Evolutionary conservation across 1,140 invertebrate genomes (phyloP), one percentile per base, ranked within the genome.

Genomic region (Galleria mellonella): DNA sequence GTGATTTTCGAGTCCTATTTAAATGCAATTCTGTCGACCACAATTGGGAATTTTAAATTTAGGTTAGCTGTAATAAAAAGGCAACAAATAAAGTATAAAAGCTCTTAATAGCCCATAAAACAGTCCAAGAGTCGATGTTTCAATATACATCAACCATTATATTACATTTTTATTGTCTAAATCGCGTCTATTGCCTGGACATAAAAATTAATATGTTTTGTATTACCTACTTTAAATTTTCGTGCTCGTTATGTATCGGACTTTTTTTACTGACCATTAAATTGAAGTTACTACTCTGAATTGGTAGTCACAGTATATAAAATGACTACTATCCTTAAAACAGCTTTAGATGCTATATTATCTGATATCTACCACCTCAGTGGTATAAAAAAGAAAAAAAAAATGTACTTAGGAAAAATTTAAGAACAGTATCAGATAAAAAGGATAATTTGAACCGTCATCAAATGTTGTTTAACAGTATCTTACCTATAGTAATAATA

Each of bases 21-120:
- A 32, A 32, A 23, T 23, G 17, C 17, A 23, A 23, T 23, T 23
- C 6, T 23, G 17, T 23, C 6, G 6, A 6, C 17, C 17, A 23
- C 17, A 23, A 23, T 23, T 23, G 2, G 6, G 37, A 39, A 17
- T 29, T 39, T 39, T 28, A 41, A 31, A 29, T 32, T 14, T 15
- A 14, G 39, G 7, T 11, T 8, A 32, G 15, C 39, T 23, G 17
- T 41, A 39, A 47, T 47, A 47, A 47, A 47, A 47, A 47, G 13
- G 36, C 36, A 11, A 47, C 36, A 39, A 47, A 47, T 47, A 47
- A 47, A 47, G 44, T 31, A 40, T 31, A 47, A 47, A 43, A 44
- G 29, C 36, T 29, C 37, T 14, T 47, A 47, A 47, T 47, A 35
- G 44, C 36, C 44, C 37, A 47, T 47, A 47, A 47, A 47, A 32